A percentile compares a stretch with the other conserved stretches of the same genome.
Conservation (phyloP, 2,888 invertebrate genomes). For the Clistopyga incitator region DNA sequence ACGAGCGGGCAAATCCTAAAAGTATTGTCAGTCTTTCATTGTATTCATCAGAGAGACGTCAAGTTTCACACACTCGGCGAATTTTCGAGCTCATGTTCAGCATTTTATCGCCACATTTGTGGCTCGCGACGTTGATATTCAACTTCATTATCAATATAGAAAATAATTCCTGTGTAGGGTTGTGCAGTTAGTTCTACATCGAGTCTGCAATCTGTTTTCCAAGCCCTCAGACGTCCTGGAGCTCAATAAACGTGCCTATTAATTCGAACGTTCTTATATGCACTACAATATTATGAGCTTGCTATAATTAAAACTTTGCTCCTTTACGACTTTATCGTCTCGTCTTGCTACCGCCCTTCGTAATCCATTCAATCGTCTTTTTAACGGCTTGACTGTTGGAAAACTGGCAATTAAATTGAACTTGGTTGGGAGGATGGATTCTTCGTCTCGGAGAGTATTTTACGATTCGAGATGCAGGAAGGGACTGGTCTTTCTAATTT, state of each 20-base stretch:
- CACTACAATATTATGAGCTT: conserved; percentile 1
- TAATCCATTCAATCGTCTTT: conserved; percentile 4
- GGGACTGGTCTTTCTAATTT: neutral
- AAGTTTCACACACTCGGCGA: conserved; percentile 25
- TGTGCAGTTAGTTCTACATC: neutral
- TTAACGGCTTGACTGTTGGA: neutral
- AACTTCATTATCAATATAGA: conserved; percentile 43
- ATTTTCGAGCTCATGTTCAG: neutral
- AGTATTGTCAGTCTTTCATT: conserved; percentile 13
- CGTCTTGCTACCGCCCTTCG: neutral
- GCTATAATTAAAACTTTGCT: conserved; percentile 22
- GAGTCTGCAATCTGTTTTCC: conserved; percentile 10
- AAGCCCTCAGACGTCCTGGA: neutral
- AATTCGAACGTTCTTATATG: conserved; percentile 11
- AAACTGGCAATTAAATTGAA: conserved; percentile 23
- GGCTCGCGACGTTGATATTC: conserved; percentile 31
- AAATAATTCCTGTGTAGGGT: conserved; percentile 25
- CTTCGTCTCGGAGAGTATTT: neutral
- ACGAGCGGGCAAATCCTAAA: conserved; percentile 22
- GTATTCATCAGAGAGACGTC: conserved; percentile 3
- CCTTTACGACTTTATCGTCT: conserved; percentile 6
- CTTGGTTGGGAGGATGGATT: neutral
- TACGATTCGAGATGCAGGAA: neutral
- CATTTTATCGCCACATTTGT: neutral
- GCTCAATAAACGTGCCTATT: conserved; percentile 1